Evolutionary conservation across 2,113 vertebrate species (phyloP).

Genomic region (Proterorhinus semilunaris): DNA sequence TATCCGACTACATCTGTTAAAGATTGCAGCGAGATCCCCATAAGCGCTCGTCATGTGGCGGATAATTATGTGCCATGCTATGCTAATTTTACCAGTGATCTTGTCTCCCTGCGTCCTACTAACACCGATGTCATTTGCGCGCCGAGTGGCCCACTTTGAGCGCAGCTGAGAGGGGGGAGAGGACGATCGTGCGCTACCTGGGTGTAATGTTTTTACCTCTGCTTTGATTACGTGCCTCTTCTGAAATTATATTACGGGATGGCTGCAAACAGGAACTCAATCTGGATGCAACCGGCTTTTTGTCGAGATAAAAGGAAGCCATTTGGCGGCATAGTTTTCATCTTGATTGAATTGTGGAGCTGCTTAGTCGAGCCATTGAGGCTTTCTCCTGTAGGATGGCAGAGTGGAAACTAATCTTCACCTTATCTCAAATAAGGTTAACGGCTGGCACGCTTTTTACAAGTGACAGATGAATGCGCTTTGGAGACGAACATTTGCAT

Average conservation of each 20-base stretch:
- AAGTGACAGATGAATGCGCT: not conserved
- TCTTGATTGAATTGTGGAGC: not conserved
- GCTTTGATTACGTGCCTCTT: constrained; percentile 9
- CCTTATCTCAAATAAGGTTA: not conserved
- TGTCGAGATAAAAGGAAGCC: not conserved
- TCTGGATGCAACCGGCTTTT: not conserved
- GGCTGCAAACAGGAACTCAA: not conserved
- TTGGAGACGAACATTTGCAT: not conserved
- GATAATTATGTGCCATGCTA: constrained; percentile 65
- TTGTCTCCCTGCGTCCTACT: constrained; percentile 65
- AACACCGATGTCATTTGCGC: constrained; percentile 73
- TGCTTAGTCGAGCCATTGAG: not conserved
- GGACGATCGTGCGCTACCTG: constrained; percentile 2
- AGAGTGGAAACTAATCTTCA: not conserved
- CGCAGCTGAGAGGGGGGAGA: constrained; percentile 28
- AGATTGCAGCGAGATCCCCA: constrained; percentile 55
- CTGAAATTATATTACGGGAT: too few species aligned
- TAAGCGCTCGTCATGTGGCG: constrained; percentile 62
- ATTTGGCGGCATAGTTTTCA: not conserved
- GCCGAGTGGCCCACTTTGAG: constrained; percentile 60
- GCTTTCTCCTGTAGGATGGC: not conserved
- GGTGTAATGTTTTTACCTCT: constrained; percentile 6
- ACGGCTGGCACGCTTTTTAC: not conserved
- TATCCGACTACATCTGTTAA: constrained; percentile 44
- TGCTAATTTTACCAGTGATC: constrained; percentile 74